Percentiles rank a stretch among this genome's conserved stretches.
phyloP scores from a whole-genome alignment of 2,113 vertebrate species.

The Riparia riparia region DNA sequence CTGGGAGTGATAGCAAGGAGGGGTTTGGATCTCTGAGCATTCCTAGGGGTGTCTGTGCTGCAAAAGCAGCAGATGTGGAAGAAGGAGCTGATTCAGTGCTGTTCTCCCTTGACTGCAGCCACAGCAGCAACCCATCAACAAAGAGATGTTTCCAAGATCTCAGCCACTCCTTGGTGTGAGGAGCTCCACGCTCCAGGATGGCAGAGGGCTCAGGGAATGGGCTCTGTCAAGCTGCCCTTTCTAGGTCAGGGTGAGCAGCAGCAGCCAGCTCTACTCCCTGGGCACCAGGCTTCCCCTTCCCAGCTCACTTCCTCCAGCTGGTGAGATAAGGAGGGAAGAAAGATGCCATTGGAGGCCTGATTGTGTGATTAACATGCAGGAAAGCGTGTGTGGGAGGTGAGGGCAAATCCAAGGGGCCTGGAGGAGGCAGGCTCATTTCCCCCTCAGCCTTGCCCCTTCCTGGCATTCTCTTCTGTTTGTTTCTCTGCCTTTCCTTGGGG shows the following conservation, averaged over 20 bases:
- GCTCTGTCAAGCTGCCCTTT: not conserved
- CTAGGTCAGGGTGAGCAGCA: not conserved
- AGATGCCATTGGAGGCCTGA: not conserved
- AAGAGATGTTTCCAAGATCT: not conserved
- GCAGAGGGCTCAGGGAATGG: not conserved
- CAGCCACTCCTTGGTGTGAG: not conserved
- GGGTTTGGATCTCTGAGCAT: not conserved
- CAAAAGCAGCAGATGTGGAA: not conserved
- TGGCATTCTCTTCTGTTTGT: slow-evolving; percentile 45
- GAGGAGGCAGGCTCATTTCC: slow-evolving; percentile 39
- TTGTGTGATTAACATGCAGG: not conserved
- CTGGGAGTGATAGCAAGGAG: not conserved
- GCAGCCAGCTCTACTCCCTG: not conserved
- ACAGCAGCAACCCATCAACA: not conserved
- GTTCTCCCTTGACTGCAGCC: not conserved
- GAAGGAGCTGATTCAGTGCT: not conserved
- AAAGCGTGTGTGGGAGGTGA: not conserved
- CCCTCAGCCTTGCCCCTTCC: slow-evolving; percentile 52
- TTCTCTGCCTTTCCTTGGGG: not conserved
- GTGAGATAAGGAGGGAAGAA: not conserved
- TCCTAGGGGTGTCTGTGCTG: not conserved
- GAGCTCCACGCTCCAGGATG: not conserved
- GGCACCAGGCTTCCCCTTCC: not conserved
- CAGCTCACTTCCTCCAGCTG: not conserved
- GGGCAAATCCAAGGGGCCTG: slow-evolving; percentile 17